phyloP scores from a whole-genome alignment of 1,140 invertebrate species.

The Plectrocnemia conspersa region DNA sequence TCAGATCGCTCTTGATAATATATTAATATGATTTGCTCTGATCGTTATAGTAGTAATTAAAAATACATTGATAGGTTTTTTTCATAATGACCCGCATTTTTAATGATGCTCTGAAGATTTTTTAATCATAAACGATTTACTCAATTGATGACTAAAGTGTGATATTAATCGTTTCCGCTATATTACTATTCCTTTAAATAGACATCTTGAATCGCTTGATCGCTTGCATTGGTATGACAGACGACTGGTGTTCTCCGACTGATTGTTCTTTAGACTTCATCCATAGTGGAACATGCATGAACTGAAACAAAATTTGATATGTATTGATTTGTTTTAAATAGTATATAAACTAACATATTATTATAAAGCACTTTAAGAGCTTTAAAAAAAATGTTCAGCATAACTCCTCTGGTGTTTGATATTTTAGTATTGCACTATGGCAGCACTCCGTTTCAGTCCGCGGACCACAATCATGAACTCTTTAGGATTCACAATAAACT shows the following conservation, averaged over 20 bases:
- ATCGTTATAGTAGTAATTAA: not conserved
- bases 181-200: constrained; percentile 17
- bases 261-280: constrained; percentile 28
- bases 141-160: not conserved
- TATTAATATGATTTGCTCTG: not conserved
- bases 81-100: too few species aligned
- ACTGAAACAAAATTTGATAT: constrained; percentile 6
- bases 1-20: not conserved
- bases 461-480: too few species aligned
- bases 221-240: constrained; percentile 24
- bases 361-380: too few species aligned
- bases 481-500: too few species aligned
- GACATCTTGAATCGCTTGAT: constrained; percentile 34
- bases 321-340: not conserved
- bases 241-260: constrained; percentile 29
- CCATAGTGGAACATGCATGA: constrained; percentile 26
- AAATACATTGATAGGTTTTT: too few species aligned
- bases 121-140: too few species aligned
- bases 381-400: too few species aligned
- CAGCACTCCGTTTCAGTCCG: too few species aligned
- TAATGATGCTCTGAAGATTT: too few species aligned
- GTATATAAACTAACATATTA: too few species aligned
- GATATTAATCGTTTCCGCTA: not conserved
- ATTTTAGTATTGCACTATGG: too few species aligned
- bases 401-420: too few species aligned